Conservation (phyloP, 2,888 invertebrate genomes). For the Deroplatys truncata region DNA sequence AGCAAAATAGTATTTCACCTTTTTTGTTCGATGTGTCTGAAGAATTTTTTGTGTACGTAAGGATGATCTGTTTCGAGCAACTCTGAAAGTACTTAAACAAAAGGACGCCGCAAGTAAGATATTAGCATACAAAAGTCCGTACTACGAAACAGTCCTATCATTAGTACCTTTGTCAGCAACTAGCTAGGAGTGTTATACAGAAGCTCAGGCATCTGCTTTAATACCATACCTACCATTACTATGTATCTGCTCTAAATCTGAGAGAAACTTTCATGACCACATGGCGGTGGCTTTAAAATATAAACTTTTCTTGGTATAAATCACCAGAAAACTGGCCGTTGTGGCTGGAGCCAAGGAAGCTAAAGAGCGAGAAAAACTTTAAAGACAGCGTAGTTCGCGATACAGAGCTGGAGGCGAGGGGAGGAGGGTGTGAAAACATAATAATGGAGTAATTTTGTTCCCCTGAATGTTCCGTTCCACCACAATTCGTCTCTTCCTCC, state of each 20-base stretch:
- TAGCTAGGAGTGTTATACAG: not conserved
- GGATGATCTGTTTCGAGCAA: too few species aligned
- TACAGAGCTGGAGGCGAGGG: not conserved
- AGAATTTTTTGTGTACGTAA: too few species aligned
- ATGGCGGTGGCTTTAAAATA: not conserved
- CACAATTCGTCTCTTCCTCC: not conserved
- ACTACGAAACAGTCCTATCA: too few species aligned
- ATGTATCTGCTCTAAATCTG: not conserved
- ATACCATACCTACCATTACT: not conserved
- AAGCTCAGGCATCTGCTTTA: not conserved
- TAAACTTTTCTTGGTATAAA: not conserved
- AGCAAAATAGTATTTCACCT: too few species aligned
- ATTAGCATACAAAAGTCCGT: too few species aligned
- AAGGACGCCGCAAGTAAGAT: too few species aligned
- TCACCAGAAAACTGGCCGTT: not conserved
- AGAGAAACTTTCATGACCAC: not conserved
- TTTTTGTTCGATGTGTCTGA: too few species aligned
- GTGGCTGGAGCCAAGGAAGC: not conserved
- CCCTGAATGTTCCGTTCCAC: not conserved
- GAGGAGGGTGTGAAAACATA: not conserved
- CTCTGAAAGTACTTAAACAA: too few species aligned
- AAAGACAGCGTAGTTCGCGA: not conserved
- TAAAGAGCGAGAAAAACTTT: not conserved
- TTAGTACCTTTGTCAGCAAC: too few species aligned
- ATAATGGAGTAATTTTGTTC: not conserved